These are phyloP conservation scores for Danio choprae DNA, from an alignment of 2,797 vertebrate species.

Conservation along the genomic window DNA sequence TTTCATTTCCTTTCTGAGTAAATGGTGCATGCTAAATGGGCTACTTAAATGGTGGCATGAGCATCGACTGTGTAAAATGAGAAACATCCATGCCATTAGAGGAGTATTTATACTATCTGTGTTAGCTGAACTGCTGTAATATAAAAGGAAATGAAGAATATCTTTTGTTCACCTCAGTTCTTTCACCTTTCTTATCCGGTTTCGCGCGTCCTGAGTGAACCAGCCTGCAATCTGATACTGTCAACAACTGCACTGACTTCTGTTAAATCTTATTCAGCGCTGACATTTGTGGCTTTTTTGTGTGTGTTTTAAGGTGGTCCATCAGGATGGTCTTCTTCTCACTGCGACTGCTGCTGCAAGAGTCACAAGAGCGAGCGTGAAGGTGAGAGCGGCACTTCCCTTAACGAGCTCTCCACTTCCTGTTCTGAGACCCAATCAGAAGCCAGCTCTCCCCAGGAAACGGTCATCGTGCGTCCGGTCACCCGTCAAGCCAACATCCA, in stretches of 20 bases:
- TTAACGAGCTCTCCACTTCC: slow-evolving; percentile 97
- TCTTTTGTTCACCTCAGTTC: slow-evolving; percentile 25
- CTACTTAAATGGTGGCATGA: not conserved
- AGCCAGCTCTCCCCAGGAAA: slow-evolving; percentile 95
- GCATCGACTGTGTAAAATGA: slow-evolving; percentile 28
- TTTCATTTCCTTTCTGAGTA: not conserved
- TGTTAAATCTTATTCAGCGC: not conserved
- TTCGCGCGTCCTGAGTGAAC: slow-evolving; percentile 9
- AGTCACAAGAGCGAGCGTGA: slow-evolving; percentile 93
- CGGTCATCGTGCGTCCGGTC: slow-evolving; percentile 91
- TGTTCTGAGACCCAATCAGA: slow-evolving; percentile 98
- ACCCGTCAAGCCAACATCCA: slow-evolving; percentile 89
- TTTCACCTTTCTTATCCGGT: slow-evolving; percentile 52
- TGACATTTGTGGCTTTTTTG: slow-evolving; percentile 50
- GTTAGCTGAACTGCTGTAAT: slow-evolving; percentile 3
- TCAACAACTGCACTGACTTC: not conserved
- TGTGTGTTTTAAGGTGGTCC: slow-evolving; percentile 84
- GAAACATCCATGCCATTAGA: slow-evolving; percentile 24
- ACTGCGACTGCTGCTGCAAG: slow-evolving; percentile 98
- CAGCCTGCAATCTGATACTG: slow-evolving; percentile 33
- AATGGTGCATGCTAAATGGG: not conserved
- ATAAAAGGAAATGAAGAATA: slow-evolving; percentile 30
- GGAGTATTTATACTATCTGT: slow-evolving; percentile 31
- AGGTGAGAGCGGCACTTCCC: slow-evolving; percentile 94
- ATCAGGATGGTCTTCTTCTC: slow-evolving; percentile 90